A percentile compares a stretch with the other conserved stretches of the same genome.
phyloP scores from a whole-genome alignment of 2,797 vertebrate species.

The Paguma larvata region DNA sequence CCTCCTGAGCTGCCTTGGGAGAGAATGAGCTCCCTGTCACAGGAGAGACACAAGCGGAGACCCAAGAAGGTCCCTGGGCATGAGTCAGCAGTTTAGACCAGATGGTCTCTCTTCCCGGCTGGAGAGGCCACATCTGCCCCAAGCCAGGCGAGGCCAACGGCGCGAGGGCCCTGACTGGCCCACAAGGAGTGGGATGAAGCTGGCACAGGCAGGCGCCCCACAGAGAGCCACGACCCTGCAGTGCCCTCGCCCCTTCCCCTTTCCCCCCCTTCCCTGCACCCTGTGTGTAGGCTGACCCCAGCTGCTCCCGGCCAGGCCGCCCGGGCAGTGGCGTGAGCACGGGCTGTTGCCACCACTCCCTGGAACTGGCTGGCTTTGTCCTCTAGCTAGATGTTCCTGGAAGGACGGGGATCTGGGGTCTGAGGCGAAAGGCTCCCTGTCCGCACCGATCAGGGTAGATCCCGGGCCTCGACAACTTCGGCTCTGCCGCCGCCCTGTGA shows the following conservation, averaged over 20 bases:
- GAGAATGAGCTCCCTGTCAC: neutral
- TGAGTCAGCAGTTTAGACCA: neutral
- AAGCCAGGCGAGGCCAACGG: neutral
- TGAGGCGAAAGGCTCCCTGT: neutral
- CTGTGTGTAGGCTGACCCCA: slow-evolving; percentile 42
- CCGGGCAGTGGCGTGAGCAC: neutral
- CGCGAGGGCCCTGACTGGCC: neutral
- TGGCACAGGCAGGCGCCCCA: neutral
- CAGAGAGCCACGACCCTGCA: neutral
- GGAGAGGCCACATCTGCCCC: neutral
- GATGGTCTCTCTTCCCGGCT: neutral
- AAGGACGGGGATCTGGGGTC: neutral
- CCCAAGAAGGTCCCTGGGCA: neutral
- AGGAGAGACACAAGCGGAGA: neutral
- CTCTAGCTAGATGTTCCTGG: slow-evolving; percentile 53
- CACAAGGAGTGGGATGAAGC: too few relatives aligned
- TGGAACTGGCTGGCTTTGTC: slow-evolving; percentile 23
- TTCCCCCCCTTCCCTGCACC: neutral
- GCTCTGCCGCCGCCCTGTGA: neutral
- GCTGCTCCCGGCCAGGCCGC: neutral
- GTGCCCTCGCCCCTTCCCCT: neutral
- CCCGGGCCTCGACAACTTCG: neutral
- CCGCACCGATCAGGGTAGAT: neutral
- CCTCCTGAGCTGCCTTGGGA: neutral
- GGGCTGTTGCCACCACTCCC: slow-evolving; percentile 48